Conservation (phyloP, 2,888 invertebrate species). For the Drosophila kambysellisi region DNA sequence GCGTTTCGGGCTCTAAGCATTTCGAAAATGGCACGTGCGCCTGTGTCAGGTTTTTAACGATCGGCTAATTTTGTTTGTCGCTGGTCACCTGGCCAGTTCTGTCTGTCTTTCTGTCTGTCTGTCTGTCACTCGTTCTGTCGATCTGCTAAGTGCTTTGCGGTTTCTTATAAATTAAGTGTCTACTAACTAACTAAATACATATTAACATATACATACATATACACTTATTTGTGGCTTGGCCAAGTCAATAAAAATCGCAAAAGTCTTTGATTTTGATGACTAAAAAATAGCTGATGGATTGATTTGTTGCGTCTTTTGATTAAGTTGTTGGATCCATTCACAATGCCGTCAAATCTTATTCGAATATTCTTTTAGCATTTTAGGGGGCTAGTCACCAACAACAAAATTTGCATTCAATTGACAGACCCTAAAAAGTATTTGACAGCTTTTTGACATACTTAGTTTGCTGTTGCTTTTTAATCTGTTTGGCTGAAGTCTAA, state of each 20-base stretch:
- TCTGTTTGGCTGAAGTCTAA: background rate
- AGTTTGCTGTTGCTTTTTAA: conserved; percentile 10
- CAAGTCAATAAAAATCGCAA: conserved; percentile 48
- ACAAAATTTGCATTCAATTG: conserved; percentile 40
- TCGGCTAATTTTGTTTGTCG: conserved; percentile 67
- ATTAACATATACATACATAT: conserved; percentile 3
- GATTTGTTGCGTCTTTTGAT: conserved; percentile 63
- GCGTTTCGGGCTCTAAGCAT: conserved; percentile 66
- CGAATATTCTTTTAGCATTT: background rate
- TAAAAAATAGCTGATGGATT: conserved; percentile 69
- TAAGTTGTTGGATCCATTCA: conserved; percentile 69
- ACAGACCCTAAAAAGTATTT: conserved; percentile 9
- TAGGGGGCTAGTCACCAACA: conserved; percentile 9
- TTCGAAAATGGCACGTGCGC: conserved; percentile 79
- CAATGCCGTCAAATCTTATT: conserved; percentile 10
- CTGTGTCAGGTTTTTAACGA: conserved; percentile 80
- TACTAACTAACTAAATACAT: conserved; percentile 47
- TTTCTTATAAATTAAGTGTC: conserved; percentile 46
- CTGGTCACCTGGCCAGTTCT: conserved; percentile 10
- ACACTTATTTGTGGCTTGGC: background rate
- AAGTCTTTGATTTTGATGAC: conserved; percentile 29
- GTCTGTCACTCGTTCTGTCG: conserved; percentile 29
- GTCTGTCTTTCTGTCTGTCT: background rate
- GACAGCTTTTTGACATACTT: conserved; percentile 32
- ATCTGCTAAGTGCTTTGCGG: conserved; percentile 56